phyloP scores from a whole-genome alignment of 2,797 vertebrate species.

The Pangasius krempfi region DNA sequence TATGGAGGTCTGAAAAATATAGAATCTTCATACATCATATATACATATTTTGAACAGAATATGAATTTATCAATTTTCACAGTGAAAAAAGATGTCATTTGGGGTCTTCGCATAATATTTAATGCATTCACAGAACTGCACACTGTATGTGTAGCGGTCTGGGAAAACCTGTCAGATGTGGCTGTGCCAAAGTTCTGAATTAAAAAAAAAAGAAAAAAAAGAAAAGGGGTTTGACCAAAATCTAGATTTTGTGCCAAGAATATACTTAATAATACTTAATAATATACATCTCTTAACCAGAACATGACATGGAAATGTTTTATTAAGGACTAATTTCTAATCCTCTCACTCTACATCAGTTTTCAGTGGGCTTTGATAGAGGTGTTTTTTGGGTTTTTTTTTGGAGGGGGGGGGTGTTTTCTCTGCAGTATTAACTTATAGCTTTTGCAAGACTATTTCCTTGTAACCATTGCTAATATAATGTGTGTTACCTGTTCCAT shows the following conservation, averaged over 20 bases:
- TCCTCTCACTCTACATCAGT: background rate
- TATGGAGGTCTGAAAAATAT: conserved; percentile 84
- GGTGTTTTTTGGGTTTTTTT: background rate
- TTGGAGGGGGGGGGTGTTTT: background rate
- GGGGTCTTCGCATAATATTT: background rate
- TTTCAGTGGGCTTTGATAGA: background rate
- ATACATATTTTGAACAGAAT: background rate
- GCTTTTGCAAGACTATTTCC: background rate
- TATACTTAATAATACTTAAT: background rate
- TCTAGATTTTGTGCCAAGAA: background rate
- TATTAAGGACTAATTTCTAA: background rate
- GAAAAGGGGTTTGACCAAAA: background rate
- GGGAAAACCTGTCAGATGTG: background rate
- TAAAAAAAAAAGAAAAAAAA: too few species aligned
- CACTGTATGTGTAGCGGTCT: background rate
- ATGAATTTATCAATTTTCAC: background rate
- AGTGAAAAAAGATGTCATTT: background rate
- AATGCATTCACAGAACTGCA: background rate
- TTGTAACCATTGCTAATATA: background rate
- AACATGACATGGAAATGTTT: background rate
- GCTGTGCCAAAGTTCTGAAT: background rate
- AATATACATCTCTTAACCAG: background rate
- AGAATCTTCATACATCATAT: background rate
- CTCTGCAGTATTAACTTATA: background rate
- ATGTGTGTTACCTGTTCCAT: background rate